Conservation (phyloP, 1,140 invertebrate species). For the Zaprionus nigranus region DNA sequence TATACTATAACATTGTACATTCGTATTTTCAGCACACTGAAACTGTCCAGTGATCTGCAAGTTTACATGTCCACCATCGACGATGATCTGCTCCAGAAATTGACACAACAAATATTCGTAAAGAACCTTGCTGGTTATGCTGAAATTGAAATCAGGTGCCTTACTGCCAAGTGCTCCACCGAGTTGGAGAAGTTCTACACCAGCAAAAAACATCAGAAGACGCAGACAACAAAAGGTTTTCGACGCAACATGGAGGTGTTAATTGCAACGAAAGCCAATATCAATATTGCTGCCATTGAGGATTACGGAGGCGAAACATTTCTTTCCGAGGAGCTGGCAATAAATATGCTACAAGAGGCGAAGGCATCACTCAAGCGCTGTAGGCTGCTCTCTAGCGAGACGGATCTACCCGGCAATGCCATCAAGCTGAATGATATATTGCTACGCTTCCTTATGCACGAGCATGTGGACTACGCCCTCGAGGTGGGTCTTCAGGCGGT, state of each 20-base stretch:
- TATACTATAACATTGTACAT: not conserved
- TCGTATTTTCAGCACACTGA: conserved; percentile 86
- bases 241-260: conserved; percentile 96
- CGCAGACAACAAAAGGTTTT: conserved; percentile 95
- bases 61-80: conserved; percentile 92
- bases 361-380: conserved; percentile 96
- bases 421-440: conserved; percentile 94
- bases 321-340: conserved; percentile 97
- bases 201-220: conserved; percentile 97
- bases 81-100: conserved; percentile 91
- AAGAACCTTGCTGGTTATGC: conserved; percentile 91
- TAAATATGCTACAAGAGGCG: conserved; percentile 95
- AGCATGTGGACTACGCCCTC: conserved; percentile 98
- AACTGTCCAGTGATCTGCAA: conserved; percentile 90
- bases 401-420: conserved; percentile 92
- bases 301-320: conserved; percentile 99
- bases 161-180: conserved; percentile 90
- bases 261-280: conserved; percentile 95
- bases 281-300: conserved; percentile 96
- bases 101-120: conserved; percentile 93
- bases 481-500: conserved; percentile 96
- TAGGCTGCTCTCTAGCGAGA: conserved; percentile 91
- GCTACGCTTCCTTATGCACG: conserved; percentile 93
- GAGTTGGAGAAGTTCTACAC: conserved; percentile 96
- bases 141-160: conserved; percentile 89